Conservation (phyloP, 2,888 invertebrate genomes). For the Meghimatium bilineatum region DNA sequence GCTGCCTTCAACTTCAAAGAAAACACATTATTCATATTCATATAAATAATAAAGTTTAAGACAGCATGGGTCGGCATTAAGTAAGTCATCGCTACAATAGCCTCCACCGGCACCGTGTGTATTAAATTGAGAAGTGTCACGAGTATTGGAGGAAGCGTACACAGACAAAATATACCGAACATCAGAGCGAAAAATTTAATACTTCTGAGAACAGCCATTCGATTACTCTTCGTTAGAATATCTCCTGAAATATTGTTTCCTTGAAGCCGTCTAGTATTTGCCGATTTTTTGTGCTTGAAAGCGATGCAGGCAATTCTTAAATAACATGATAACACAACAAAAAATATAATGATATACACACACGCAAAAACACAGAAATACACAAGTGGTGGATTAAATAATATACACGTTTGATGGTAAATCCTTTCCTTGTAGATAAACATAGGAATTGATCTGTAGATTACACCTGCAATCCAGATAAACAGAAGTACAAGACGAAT, state of each 20-base stretch:
- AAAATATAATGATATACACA: not conserved
- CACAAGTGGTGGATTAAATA: not conserved
- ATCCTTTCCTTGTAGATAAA: not conserved
- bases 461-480: not conserved
- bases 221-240: not conserved
- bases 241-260: not conserved
- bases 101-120: not conserved
- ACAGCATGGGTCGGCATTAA: not conserved
- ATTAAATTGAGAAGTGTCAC: not conserved
- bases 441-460: not conserved
- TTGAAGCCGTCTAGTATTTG: not conserved
- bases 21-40: not conserved
- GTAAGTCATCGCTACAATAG: not conserved
- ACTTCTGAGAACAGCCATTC: not conserved
- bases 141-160: not conserved
- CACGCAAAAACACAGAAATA: not conserved
- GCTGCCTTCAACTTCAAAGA: not conserved
- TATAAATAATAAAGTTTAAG: not conserved
- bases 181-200: slow-evolving; percentile 5
- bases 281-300: not conserved
- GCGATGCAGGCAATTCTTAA: not conserved
- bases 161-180: not conserved
- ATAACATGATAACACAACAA: not conserved
- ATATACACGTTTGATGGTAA: not conserved
- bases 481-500: not conserved